These are phyloP conservation scores for Anarhynchus alexandrinus DNA, from an alignment of 2,113 vertebrate genomes.

Conservation along the genomic window DNA sequence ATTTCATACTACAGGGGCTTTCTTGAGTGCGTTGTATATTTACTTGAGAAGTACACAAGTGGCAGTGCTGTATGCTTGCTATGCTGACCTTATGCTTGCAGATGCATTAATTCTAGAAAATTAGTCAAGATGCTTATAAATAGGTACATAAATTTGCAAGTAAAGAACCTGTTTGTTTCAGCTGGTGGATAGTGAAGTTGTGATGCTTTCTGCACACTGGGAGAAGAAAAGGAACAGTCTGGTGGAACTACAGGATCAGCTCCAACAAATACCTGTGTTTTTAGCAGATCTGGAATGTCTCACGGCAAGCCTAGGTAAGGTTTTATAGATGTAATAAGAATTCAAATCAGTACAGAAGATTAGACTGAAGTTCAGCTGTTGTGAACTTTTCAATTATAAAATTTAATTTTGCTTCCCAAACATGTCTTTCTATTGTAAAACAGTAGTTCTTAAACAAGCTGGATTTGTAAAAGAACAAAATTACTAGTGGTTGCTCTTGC, in stretches of 20 bases:
- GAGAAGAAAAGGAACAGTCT: slow-evolving; percentile 84
- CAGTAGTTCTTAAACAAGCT: not conserved
- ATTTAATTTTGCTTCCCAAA: not conserved
- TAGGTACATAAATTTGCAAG: not conserved
- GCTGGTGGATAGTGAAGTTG: slow-evolving; percentile 88
- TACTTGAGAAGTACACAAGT: not conserved
- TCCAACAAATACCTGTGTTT: slow-evolving; percentile 85
- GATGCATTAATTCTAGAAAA: not conserved
- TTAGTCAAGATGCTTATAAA: not conserved
- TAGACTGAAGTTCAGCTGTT: not conserved
- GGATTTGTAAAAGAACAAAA: not conserved
- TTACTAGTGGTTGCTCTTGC: not conserved
- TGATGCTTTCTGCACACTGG: slow-evolving; percentile 94
- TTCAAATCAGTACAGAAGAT: not conserved
- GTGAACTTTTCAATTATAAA: not conserved
- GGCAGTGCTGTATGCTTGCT: not conserved
- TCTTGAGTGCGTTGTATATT: not conserved
- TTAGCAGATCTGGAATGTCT: slow-evolving; percentile 83
- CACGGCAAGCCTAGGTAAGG: slow-evolving; percentile 84
- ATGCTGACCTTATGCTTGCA: not conserved
- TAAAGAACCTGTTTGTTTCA: slow-evolving; percentile 58
- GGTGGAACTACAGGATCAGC: slow-evolving; percentile 84
- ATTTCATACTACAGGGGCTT: not conserved
- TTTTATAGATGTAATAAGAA: not conserved
- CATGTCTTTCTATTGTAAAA: not conserved